These are phyloP conservation scores for Ypsolopha scabrella DNA, from an alignment of 2,888 invertebrate species.

Conservation along the genomic window DNA sequence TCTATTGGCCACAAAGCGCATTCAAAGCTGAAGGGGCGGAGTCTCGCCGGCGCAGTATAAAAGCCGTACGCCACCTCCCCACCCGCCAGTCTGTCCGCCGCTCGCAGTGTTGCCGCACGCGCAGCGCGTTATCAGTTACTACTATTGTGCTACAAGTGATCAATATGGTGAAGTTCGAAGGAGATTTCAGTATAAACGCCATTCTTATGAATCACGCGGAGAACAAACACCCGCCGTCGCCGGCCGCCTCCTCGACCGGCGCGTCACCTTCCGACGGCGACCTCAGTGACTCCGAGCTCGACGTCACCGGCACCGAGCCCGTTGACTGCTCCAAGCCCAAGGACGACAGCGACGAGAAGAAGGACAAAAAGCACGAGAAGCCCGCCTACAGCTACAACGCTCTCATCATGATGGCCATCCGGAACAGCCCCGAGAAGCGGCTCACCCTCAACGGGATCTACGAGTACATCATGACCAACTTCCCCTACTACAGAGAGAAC, in stretches of 20 bases:
- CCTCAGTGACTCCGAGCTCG: slow-evolving; percentile 77
- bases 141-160: slow-evolving; percentile 15
- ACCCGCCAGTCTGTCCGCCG: slow-evolving; percentile 52
- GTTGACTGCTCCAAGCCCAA: slow-evolving; percentile 75
- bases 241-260: slow-evolving; percentile 46
- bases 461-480: slow-evolving; percentile 94
- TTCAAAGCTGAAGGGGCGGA: slow-evolving; percentile 40
- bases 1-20: slow-evolving; percentile 29
- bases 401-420: slow-evolving; percentile 95
- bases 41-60: slow-evolving; percentile 33
- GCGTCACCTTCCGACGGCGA: slow-evolving; percentile 52
- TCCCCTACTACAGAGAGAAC: slow-evolving; percentile 93
- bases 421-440: slow-evolving; percentile 86
- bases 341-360: slow-evolving; percentile 37
- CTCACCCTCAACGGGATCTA: slow-evolving; percentile 92
- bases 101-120: slow-evolving; percentile 47
- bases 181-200: slow-evolving; percentile 85
- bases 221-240: slow-evolving; percentile 49
- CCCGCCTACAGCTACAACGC: slow-evolving; percentile 96
- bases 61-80: slow-evolving; percentile 49
- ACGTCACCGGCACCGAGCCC: slow-evolving; percentile 83
- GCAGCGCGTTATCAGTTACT: slow-evolving; percentile 20
- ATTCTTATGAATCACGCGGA: slow-evolving; percentile 75
- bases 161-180: slow-evolving; percentile 70
- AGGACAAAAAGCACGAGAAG: slow-evolving; percentile 78